Base-by-base conservation (phyloP, 2,888 invertebrate genomes). In the Troides oblongomaculatus region DNA sequence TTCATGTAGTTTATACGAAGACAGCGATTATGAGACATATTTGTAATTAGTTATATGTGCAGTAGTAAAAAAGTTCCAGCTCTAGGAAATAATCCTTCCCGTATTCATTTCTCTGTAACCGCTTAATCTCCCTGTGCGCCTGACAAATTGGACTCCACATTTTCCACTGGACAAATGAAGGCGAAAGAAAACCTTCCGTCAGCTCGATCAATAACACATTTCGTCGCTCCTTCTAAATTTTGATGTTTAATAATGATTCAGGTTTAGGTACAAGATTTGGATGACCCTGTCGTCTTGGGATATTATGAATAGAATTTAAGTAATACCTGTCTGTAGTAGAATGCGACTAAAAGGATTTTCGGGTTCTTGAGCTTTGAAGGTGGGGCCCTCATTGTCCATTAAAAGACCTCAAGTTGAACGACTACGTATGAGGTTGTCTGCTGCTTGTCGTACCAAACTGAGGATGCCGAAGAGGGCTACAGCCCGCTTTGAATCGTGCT, bases 21-120 rank as follows among this genome's bases (percentile, higher is more conserved):
- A 46, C 18, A 46, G 21, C 8, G 2, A 25, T 68, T 63, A 63
- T 59, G 50, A 63, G 59, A 63, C 18, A 30, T 68, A 64, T 68
- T 60, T 65, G 65, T 69, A 69, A 69, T 69, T 61, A 69, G 62
- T 65, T 65, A 46, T 50, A 69, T 69, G 69, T 69, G 57, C 61
- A 61, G 25, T 36, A 56, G 69, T 65, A 65, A 65, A 58, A 69
- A 69, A 69, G 36, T 53, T 62, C 61, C 65, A 58, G 65, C 43
- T 25, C 65, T 62, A 65, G 69, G 62, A 69, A 69, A 65, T 69
- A 69, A 65, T 69, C 65, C 69, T 62, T 69, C 46, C 43, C 65
- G 69, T 69, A 69, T 69, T 62, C 69, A 69, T 69, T 69, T 69
- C 69, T 69, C 65, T 69, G 62, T 69, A 69, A 69, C 69, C 69